These are phyloP conservation scores for Machaerirhynchus nigripectus DNA, from an alignment of 2,113 vertebrate genomes.

Conservation along the genomic window DNA sequence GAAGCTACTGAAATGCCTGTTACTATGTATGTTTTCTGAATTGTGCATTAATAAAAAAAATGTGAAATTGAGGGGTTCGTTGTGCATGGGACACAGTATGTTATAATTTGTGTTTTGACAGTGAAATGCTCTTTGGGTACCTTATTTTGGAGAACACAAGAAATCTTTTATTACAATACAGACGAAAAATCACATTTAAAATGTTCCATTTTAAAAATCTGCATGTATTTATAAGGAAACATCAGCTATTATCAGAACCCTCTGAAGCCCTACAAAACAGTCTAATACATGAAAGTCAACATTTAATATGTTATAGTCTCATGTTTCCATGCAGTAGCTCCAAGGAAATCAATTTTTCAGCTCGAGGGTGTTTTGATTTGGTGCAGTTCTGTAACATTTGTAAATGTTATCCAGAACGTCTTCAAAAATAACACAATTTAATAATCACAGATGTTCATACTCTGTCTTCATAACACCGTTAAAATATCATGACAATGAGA, in stretches of 20 bases:
- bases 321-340: conserved; percentile 1
- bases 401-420: conserved; percentile 30
- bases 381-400: background rate
- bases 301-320: conserved; percentile 24
- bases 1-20: background rate
- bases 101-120: background rate
- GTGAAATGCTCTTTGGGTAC: background rate
- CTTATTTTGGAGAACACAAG: background rate
- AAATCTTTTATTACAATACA: background rate
- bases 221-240: background rate
- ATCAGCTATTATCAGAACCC: background rate
- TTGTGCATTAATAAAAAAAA: background rate
- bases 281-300: conserved; percentile 31
- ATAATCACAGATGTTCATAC: conserved; percentile 58
- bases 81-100: background rate
- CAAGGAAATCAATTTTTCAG: conserved; percentile 59
- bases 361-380: conserved; percentile 32
- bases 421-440: conserved; percentile 61
- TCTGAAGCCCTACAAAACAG: background rate
- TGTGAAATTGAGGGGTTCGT: background rate
- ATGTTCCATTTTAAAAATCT: background rate
- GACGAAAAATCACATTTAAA: background rate
- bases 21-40: background rate
- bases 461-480: conserved; percentile 46
- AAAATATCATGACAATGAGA: conserved; percentile 51